Evolutionary conservation across 2,797 vertebrate species (phyloP).

Genomic region (Botia kubotai): DNA sequence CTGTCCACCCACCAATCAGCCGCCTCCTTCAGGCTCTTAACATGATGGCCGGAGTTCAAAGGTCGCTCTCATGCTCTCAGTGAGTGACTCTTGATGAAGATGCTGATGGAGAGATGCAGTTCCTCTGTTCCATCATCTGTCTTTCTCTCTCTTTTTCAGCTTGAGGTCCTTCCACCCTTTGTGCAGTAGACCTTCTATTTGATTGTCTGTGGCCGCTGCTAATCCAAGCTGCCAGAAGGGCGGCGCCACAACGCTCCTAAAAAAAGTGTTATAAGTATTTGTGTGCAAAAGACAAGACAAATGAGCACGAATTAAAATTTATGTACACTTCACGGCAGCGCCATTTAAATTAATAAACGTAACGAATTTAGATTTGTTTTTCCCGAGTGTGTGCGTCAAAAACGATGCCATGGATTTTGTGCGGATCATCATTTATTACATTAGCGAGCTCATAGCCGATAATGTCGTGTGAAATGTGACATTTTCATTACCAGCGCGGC

Average conservation of each 20-base stretch:
- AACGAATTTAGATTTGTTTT: not conserved
- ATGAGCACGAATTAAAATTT: conserved; percentile 7
- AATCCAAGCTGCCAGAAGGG: conserved; percentile 51
- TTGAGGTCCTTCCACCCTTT: conserved; percentile 33
- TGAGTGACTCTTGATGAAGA: conserved; percentile 53
- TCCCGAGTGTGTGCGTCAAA: not conserved
- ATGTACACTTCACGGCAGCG: not conserved
- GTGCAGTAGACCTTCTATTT: conserved; percentile 26
- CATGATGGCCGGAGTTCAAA: conserved; percentile 64
- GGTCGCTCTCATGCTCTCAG: conserved; percentile 53
- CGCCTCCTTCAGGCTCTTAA: conserved; percentile 41
- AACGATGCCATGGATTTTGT: not conserved
- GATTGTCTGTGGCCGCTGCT: conserved; percentile 21
- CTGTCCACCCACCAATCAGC: conserved; percentile 50
- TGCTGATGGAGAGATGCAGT: conserved; percentile 31
- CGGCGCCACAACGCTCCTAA: conserved; percentile 24
- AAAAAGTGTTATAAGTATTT: conserved; percentile 2
- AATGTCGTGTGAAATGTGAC: conserved; percentile 4
- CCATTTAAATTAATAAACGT: not conserved
- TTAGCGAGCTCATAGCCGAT: not conserved
- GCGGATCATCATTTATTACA: conserved; percentile 9
- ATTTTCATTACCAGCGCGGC: conserved; percentile 1
- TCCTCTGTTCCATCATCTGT: conserved; percentile 45
- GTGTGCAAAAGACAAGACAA: not conserved
- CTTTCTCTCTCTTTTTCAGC: conserved; percentile 35